Evolutionary conservation across 2,888 invertebrate species (phyloP).

Genomic region (Thymelicus sylvestris): DNA sequence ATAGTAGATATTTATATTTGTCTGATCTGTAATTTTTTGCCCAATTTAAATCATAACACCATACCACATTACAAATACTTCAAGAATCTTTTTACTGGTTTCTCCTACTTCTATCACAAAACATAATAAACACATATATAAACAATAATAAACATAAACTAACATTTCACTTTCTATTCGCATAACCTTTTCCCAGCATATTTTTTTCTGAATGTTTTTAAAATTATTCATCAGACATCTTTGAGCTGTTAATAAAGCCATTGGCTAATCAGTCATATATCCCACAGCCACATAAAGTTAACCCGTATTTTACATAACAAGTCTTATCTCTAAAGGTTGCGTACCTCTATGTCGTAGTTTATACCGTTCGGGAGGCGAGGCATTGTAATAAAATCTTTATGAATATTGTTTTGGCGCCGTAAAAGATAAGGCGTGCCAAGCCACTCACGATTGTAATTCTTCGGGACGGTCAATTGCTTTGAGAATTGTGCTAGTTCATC

Average conservation of each 20-base stretch:
- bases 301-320: not conserved
- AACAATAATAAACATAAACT: no score
- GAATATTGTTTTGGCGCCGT: conserved; percentile 69
- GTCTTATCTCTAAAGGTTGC: conserved; percentile 48
- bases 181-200: no score
- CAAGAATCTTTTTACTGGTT: no score
- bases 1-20: no score
- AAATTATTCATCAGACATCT: no score
- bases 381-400: conserved; percentile 81
- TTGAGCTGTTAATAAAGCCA: not conserved
- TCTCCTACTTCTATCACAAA: no score
- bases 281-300: not conserved
- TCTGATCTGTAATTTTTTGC: no score
- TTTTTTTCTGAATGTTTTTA: no score
- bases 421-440: conserved; percentile 67
- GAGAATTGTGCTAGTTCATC: conserved; percentile 31
- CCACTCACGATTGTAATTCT: conserved; percentile 50
- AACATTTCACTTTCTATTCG: no score
- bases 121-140: no score
- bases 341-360: conserved; percentile 59
- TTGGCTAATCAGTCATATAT: not conserved
- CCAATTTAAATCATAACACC: no score
- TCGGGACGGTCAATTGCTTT: conserved; percentile 40
- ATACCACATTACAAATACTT: no score
- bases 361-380: conserved; percentile 64